A percentile compares a stretch with the other conserved stretches of the same genome.
These are phyloP conservation scores for Dendrophyllia cribrosa DNA, from an alignment of 64 coral and sea anemone genomes.

Conservation along the genomic window DNA sequence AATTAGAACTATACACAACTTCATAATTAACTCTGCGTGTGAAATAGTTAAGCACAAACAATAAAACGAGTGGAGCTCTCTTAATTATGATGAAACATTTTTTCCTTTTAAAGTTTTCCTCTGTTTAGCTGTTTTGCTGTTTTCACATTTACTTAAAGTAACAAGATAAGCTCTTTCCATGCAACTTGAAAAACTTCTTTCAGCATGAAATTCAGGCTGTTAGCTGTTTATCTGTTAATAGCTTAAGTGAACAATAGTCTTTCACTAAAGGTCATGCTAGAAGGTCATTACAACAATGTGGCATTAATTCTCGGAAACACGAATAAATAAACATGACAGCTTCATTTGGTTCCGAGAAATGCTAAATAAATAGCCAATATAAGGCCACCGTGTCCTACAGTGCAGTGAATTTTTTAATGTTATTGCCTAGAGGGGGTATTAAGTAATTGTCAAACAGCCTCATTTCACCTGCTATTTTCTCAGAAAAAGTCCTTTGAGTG, in stretches of 20 bases:
- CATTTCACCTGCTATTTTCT: background rate
- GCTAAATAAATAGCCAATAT: background rate
- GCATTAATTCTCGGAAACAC: conserved; percentile 24
- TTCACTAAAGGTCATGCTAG: background rate
- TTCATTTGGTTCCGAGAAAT: conserved; percentile 22
- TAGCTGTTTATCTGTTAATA: background rate
- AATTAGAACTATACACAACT: too few species aligned
- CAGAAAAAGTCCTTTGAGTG: background rate
- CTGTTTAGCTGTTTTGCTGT: background rate
- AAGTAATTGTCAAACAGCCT: background rate
- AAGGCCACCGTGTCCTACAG: background rate
- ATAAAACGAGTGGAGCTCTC: too few species aligned
- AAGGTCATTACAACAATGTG: background rate
- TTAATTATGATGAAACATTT: too few species aligned
- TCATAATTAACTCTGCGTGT: too few species aligned
- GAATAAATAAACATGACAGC: background rate
- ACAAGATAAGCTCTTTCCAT: background rate
- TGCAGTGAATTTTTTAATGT: too few species aligned
- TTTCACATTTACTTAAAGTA: background rate
- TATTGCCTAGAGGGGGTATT: conserved; percentile 1
- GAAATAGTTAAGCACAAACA: too few species aligned
- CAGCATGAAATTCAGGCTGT: background rate
- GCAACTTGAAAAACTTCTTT: background rate
- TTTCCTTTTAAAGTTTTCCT: too few species aligned
- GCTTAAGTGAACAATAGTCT: background rate